Base-by-base conservation (phyloP, 2,888 invertebrate genomes). In the Entomobrya multifasciata region DNA sequence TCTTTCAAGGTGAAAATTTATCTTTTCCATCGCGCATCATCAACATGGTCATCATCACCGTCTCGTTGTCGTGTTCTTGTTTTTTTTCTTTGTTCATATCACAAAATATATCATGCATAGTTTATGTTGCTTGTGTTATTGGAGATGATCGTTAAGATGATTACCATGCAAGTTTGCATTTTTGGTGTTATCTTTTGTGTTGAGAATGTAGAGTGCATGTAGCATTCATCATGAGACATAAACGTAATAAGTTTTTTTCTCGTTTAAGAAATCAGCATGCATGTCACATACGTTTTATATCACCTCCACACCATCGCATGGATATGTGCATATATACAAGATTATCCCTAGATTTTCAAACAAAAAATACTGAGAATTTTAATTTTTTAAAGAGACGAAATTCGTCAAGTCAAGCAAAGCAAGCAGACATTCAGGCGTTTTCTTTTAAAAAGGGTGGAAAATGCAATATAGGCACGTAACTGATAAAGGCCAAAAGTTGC, bases 1-100 rank as follows among this genome's bases (percentile, higher is more conserved):
- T 20, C 52, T 70, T 81, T 81, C 81, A 81, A 81, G 81, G 81
- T 81, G 81, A 72, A 81, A 81, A 81, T 70, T 80, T 80, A 81
- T 81, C 81, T 70, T 57, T 52, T 79, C 67, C 79, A 78, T 78
- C 60, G 41, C 41, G 5, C 72, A 72, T 72, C 76, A 41, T 15
- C 47, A 77, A 13, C 78, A 70, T 62, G 49, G 17, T n/a, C 44
- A 86, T 65, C 60, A 60, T 60, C 82, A 82, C 57, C 36, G 44
- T 70, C 36, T 6, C 49, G 49, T 49, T 17, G 44, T 65, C 49
- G 10, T 36, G 49, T 74, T 20, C 27, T 74, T n/a, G n/a, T n/a
- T n/a, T n/a, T n/a, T n/a, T n/a, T n/a, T n/a, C n/a, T n/a, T 52
- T 52, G 4, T 74, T 74, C 52, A 30, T 74, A 74, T 52, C 74